Base-by-base conservation (phyloP, 2,113 vertebrate genomes). In the Austrofundulus limnaeus region DNA sequence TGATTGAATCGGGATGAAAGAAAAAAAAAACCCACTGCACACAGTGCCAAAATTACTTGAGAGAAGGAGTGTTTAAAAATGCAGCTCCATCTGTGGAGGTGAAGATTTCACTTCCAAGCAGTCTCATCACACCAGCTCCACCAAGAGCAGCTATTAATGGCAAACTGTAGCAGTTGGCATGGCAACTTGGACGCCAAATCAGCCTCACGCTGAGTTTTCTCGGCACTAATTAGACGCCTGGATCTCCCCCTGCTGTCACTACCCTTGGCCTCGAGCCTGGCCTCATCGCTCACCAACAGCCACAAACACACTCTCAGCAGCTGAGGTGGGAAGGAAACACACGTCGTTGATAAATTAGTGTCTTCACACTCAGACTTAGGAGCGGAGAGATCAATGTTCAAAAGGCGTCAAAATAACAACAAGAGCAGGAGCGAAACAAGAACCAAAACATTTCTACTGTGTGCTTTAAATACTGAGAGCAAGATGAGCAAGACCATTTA, bases 201-300 rank as follows among this genome's bases (percentile, higher is more conserved):
- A 66, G 64, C 60, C 72, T 42, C 78, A 23, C 16, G 70, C 75
- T 2, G 84, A 77, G 75, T 74, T 70, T 82, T 60, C 67, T 66
- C 57, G 13, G 59, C 28, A 9, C 65, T 87, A 88, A 88, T 87
- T 83, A 85, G 71, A 77, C 5, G 47, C 63, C 57, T 76, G 4
- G 23, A 42, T 76, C 67, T 66, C 39, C 42, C 46, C 52, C 15
- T 65, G 82, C 81, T 73, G 81, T 78, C 70, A 78, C 42, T 20
- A 50, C 25, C n/a, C 37, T 34, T 82, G 85, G 84, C 76, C 38
- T 19, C 0, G 14, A 66, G 80, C 68, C 78, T 57, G 38, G 49
- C 39, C 66, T 75, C 59, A 41, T 85, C 81, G 64, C 70, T 81
- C 81, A 75, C 23, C 31, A 8, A 39, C 63, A 41, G 61, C 14